phyloP scores from a whole-genome alignment of 2,113 vertebrate genomes.

The Callithrix jacchus region DNA sequence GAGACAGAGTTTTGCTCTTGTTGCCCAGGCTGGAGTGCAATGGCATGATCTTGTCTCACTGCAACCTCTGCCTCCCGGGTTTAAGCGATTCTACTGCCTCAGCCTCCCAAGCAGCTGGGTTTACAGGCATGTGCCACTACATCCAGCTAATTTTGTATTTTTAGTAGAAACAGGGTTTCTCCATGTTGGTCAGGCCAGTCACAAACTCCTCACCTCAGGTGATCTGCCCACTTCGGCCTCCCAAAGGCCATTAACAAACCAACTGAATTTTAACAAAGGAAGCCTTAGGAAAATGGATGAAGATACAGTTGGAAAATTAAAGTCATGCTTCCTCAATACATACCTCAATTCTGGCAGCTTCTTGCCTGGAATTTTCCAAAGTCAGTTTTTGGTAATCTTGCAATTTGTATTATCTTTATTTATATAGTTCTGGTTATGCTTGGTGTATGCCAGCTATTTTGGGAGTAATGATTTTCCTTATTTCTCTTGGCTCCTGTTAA shows the following conservation, averaged over 20 bases:
- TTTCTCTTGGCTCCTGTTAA: slow-evolving; percentile 37
- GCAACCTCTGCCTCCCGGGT: no score
- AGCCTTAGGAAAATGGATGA: background rate
- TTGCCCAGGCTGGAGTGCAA: no score
- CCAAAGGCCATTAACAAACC: background rate
- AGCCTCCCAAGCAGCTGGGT: no score
- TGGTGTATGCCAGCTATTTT: slow-evolving; percentile 25
- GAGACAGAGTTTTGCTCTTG: no score
- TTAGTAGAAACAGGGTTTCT: no score
- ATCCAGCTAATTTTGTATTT: no score
- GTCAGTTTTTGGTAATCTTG: slow-evolving; percentile 12
- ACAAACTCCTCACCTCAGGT: no score
- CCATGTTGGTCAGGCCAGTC: no score
- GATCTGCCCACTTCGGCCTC: no score
- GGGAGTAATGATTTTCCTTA: slow-evolving; percentile 43
- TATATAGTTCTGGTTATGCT: slow-evolving; percentile 33
- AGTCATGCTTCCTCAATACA: background rate
- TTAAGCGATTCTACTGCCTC: no score
- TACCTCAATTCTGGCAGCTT: background rate
- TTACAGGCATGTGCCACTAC: no score
- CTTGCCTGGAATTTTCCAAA: slow-evolving; percentile 48
- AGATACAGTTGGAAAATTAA: background rate
- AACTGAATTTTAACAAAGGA: slow-evolving; percentile 38
- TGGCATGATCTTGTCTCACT: no score
- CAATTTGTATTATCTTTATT: slow-evolving; percentile 44